These are phyloP conservation scores for Brassicogethes aeneus DNA, from an alignment of 2,888 invertebrate genomes.

Conservation along the genomic window DNA sequence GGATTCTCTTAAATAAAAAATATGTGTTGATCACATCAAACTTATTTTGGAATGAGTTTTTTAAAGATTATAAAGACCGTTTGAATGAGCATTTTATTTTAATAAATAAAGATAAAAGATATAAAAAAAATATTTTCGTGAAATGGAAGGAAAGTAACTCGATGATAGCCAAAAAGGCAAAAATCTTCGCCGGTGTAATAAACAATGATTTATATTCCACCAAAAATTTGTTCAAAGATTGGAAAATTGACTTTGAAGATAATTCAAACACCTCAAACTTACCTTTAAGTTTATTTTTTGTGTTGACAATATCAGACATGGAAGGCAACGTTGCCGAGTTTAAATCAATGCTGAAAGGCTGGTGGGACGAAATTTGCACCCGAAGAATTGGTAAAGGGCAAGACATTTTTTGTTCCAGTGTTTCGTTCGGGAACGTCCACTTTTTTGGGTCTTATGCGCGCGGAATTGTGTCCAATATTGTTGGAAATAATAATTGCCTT, in stretches of 20 bases:
- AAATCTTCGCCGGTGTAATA: constrained; percentile 11
- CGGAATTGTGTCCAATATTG: constrained; percentile 50
- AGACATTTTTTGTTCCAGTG: constrained; percentile 18
- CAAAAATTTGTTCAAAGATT: constrained; percentile 14
- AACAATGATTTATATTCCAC: constrained; percentile 12
- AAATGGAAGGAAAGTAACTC: constrained; percentile 6
- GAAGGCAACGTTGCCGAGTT: constrained; percentile 7
- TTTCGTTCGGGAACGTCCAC: constrained; percentile 42
- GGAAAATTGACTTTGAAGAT: constrained; percentile 14
- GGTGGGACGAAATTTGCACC: constrained; percentile 13
- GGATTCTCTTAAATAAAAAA: constrained; percentile 14
- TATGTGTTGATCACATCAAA: constrained; percentile 16
- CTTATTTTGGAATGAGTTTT: constrained; percentile 4
- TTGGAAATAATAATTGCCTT: constrained; percentile 46
- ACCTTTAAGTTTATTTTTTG: constrained; percentile 15
- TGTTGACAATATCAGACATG: constrained; percentile 11
- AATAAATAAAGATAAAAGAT: neutral
- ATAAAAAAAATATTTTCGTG: neutral
- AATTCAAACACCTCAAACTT: constrained; percentile 10
- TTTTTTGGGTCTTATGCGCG: constrained; percentile 49
- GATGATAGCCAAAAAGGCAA: constrained; percentile 8
- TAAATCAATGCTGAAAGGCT: constrained; percentile 10
- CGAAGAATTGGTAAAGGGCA: constrained; percentile 12
- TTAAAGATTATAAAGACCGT: constrained; percentile 6
- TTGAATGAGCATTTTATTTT: too few relatives aligned